These are phyloP conservation scores for Lasioglossum pauxillum DNA, from an alignment of 2,888 invertebrate genomes.

Conservation along the genomic window DNA sequence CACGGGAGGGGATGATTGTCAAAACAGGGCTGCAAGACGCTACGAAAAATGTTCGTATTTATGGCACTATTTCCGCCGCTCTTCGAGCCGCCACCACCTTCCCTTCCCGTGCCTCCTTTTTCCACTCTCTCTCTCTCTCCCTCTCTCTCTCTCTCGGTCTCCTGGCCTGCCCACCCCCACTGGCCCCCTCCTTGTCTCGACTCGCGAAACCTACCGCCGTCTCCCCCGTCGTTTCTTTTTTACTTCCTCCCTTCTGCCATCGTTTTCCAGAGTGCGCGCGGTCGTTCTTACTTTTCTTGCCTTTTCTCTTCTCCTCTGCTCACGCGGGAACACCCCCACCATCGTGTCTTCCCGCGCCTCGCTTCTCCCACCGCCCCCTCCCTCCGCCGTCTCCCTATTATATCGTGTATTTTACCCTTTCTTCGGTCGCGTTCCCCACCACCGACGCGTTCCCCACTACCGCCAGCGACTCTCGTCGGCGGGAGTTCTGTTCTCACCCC, in stretches of 20 bases:
- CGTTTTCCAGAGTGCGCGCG: slow-evolving; percentile 70
- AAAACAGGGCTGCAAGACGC: slow-evolving; percentile 81
- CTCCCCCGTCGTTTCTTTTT: slow-evolving; percentile 65
- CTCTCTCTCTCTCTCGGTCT: slow-evolving; percentile 13
- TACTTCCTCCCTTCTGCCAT: slow-evolving; percentile 68
- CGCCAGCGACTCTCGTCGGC: slow-evolving; percentile 49
- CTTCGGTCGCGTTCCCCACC: slow-evolving; percentile 61
- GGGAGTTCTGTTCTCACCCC: slow-evolving; percentile 51
- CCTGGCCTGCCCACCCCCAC: slow-evolving; percentile 14
- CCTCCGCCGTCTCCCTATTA: slow-evolving; percentile 51
- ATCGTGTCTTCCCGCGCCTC: slow-evolving; percentile 56
- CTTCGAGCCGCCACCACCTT: slow-evolving; percentile 64
- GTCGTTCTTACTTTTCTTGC: slow-evolving; percentile 65
- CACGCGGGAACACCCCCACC: slow-evolving; percentile 45
- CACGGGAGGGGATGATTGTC: slow-evolving; percentile 77
- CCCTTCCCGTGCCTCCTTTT: slow-evolving; percentile 21
- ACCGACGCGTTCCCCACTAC: slow-evolving; percentile 46
- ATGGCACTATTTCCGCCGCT: slow-evolving; percentile 81
- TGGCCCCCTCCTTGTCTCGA: slow-evolving; percentile 52
- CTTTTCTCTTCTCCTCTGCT: slow-evolving; percentile 56
- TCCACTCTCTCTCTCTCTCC: slow-evolving; percentile 31
- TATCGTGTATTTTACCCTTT: slow-evolving; percentile 54
- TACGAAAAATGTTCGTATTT: slow-evolving; percentile 82
- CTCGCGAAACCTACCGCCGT: slow-evolving; percentile 39
- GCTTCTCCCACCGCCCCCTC: slow-evolving; percentile 48